These are phyloP conservation scores for Heliangelus exortis DNA, from an alignment of 2,797 vertebrate species.

Conservation along the genomic window DNA sequence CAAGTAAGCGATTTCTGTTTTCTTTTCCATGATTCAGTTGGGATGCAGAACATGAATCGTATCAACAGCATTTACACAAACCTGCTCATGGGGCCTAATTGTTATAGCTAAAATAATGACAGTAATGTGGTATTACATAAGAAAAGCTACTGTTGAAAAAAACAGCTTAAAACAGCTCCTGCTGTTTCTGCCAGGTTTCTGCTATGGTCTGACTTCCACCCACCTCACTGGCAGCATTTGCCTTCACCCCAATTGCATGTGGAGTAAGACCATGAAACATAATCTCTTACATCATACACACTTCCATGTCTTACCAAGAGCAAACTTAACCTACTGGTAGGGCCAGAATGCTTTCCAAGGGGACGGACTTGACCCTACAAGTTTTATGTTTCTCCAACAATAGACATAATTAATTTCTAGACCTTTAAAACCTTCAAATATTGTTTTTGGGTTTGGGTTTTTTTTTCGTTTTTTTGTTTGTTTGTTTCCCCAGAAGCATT, in stretches of 20 bases:
- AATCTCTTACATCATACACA: neutral
- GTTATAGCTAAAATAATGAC: neutral
- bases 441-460: neutral
- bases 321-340: neutral
- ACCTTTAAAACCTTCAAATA: neutral
- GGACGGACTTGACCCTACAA: neutral
- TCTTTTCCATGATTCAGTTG: neutral
- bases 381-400: neutral
- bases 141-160: neutral
- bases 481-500: neutral
- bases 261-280: neutral
- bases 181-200: neutral
- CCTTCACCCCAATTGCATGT: neutral
- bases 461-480: too few relatives aligned
- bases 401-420: neutral
- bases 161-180: neutral
- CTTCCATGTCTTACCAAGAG: neutral
- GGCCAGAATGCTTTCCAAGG: neutral
- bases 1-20: neutral
- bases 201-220: neutral
- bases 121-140: neutral
- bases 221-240: neutral
- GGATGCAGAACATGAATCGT: neutral
- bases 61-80: neutral
- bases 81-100: neutral